Base-by-base conservation (phyloP, 2,797 vertebrate genomes). In the Gadopsis bispinosus region DNA sequence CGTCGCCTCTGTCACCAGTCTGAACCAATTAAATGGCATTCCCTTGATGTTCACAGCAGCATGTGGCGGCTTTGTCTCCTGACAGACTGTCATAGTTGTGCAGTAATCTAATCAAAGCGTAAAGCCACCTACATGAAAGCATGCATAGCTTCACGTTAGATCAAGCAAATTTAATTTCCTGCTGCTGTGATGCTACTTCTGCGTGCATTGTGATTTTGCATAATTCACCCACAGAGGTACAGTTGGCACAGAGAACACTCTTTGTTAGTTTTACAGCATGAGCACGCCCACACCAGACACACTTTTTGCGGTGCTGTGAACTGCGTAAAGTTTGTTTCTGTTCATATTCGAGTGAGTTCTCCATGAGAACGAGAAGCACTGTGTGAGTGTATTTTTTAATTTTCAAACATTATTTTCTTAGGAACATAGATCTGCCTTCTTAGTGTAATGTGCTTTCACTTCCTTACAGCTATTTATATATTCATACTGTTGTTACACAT, bases 301-400 rank as follows among this genome's bases (percentile, higher is more conserved):
- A 76, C 55, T 75, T 81, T 70, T 60, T 56, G 43, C 55, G 73
- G 5, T 50, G 37, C 58, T 73, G 33, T 70, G 58, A 68, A 64
- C 29, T 66, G 64, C 76, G 33, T 14, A 79, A 89, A 90, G 83
- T 90, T 88, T 65, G 43, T 64, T 55, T 75, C 65, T 84, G 39
- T 20, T 69, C 55, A 22, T 31, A 50, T 72, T 70, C 0, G 1
- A 51, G 7, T 26, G 16, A 64, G 33, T 5, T 62, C n/a, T 64
- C 47, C 5, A 14, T n/a, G 11, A 60, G 56, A 75, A 75, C 7
- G 1, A 72, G 31, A 47, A 35, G 47, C 37, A 10, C 11, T 7
- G 17, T 54, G 19, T 51, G 4, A 33, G 26, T 1, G 6, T 43
- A 26, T 45, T 69, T 84, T 22, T 84, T 22, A n/a, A 51, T 73